These are phyloP conservation scores for Brachypalpus laphriformis DNA, from an alignment of 2,888 invertebrate species.

Conservation along the genomic window DNA sequence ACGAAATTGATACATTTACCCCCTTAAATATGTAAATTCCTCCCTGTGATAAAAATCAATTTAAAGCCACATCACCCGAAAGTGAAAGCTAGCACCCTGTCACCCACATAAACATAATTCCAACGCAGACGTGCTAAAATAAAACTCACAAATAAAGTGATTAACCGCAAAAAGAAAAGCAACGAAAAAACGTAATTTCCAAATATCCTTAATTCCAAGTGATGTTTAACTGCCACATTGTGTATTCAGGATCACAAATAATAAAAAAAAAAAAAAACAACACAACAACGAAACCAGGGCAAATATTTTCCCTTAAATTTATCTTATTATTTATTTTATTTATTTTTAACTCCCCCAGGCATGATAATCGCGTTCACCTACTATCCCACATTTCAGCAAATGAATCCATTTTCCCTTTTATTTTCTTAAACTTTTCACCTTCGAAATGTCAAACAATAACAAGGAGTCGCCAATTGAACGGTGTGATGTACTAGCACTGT, in stretches of 20 bases:
- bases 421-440: not conserved
- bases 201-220: slow-evolving; percentile 24
- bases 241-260: slow-evolving; percentile 24
- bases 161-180: slow-evolving; percentile 20
- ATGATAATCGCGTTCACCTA: slow-evolving; percentile 35
- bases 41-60: slow-evolving; percentile 26
- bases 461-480: not conserved
- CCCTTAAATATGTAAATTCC: not conserved
- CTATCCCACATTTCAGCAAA: slow-evolving; percentile 32
- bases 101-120: not conserved
- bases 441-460: not conserved
- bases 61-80: not conserved
- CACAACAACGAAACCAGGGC: not conserved
- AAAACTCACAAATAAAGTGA: slow-evolving; percentile 41
- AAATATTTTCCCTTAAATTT: not conserved
- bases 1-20: not conserved
- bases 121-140: slow-evolving; percentile 29
- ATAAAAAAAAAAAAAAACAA: slow-evolving; percentile 6
- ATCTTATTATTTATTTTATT: not conserved
- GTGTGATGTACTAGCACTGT: not conserved
- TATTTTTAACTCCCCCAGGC: not conserved
- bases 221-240: not conserved
- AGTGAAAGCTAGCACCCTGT: slow-evolving; percentile 2
- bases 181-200: not conserved
- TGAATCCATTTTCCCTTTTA: not conserved